Percentiles rank a stretch among this genome's conserved stretches.
phyloP scores from a whole-genome alignment of 2,113 vertebrate species.

The Kryptolebias marmoratus region DNA sequence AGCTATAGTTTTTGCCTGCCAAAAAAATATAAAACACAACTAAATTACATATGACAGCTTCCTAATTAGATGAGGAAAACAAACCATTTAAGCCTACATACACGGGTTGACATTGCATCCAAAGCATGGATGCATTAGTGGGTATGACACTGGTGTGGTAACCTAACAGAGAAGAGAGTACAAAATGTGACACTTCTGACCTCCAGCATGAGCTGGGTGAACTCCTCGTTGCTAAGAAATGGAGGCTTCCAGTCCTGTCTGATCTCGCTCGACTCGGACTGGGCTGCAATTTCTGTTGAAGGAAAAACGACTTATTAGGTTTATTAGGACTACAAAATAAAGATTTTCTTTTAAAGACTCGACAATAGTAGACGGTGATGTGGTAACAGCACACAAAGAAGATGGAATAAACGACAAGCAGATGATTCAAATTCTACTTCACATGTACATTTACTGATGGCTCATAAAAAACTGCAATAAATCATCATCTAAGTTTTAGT shows the following conservation, averaged over 20 bases:
- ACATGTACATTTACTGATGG: background rate
- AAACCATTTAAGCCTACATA: too few species aligned
- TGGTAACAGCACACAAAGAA: background rate
- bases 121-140: background rate
- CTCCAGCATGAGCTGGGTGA: slow-evolving; percentile 99
- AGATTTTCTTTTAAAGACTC: background rate
- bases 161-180: background rate
- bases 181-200: slow-evolving; percentile 74
- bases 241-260: slow-evolving; percentile 99
- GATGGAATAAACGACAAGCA: background rate
- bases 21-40: background rate
- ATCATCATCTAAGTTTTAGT: background rate
- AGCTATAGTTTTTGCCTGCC: background rate
- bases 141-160: background rate
- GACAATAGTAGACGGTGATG: background rate
- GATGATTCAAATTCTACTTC: background rate
- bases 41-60: background rate
- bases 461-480: slow-evolving; percentile 31
- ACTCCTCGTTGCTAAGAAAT: slow-evolving; percentile 99
- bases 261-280: slow-evolving; percentile 98
- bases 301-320: background rate
- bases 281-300: slow-evolving; percentile 93
- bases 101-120: background rate
- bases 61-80: too few species aligned
- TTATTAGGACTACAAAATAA: background rate